phyloP scores from a whole-genome alignment of 1,140 invertebrate genomes.

The Bombus haemorrhoidalis region DNA sequence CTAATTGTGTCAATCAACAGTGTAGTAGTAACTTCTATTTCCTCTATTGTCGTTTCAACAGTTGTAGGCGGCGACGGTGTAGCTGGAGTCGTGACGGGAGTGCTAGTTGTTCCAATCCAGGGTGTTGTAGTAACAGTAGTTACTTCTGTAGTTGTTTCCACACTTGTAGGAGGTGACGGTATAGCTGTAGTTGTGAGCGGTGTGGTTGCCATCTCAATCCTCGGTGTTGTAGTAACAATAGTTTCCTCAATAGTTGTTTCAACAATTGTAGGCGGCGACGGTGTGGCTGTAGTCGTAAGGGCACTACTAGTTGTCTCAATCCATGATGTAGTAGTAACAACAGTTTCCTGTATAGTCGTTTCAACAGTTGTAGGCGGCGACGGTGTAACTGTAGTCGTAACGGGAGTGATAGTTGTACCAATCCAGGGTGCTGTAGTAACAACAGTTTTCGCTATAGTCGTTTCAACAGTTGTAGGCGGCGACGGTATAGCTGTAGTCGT shows the following conservation, averaged over 20 bases:
- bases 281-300: rapidly evolving
- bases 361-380: no score
- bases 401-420: rapidly evolving
- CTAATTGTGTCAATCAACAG: no score
- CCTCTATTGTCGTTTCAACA: no score
- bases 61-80: neutral
- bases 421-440: neutral
- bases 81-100: rapidly evolving
- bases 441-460: neutral
- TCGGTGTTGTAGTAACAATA: neutral
- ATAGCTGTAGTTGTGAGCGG: rapidly evolving
- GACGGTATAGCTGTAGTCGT: no score
- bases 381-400: rapidly evolving
- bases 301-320: rapidly evolving
- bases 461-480: rapidly evolving
- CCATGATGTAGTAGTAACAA: rapidly evolving
- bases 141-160: no score
- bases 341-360: no score
- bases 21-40: no score
- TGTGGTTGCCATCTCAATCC: neutral
- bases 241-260: neutral
- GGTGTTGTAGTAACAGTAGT: rapidly evolving
- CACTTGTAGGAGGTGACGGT: rapidly evolving
- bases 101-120: rapidly evolving
- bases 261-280: no score